Percentiles rank a stretch among this genome's conserved stretches.
phyloP scores from a whole-genome alignment of 1,140 invertebrate genomes.

The Leptinotarsa texana region DNA sequence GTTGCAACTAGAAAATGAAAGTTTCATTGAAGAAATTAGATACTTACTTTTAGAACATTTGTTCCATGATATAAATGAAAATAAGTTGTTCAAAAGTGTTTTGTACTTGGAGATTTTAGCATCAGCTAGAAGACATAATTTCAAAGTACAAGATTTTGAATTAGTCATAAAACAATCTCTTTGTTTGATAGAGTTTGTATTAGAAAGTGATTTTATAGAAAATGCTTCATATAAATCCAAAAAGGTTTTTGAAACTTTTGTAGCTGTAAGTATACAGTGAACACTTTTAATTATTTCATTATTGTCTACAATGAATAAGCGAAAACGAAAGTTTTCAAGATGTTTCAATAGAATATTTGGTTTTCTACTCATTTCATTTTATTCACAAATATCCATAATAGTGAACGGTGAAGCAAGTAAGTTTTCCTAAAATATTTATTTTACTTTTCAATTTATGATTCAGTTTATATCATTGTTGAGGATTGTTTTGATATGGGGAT shows the following conservation, averaged over 20 bases:
- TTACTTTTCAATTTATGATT: too few relatives aligned
- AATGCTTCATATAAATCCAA: slow-evolving; percentile 19
- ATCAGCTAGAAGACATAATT: slow-evolving; percentile 23
- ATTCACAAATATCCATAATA: too few relatives aligned
- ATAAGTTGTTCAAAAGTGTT: slow-evolving; percentile 17
- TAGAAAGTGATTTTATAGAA: slow-evolving; percentile 10
- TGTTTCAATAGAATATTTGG: too few relatives aligned
- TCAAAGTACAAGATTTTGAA: slow-evolving; percentile 23
- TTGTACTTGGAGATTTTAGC: slow-evolving; percentile 26
- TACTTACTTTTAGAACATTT: slow-evolving; percentile 1
- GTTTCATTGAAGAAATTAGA: background rate
- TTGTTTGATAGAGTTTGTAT: slow-evolving; percentile 1
- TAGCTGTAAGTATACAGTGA: slow-evolving; percentile 37
- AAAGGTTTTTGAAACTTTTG: slow-evolving; percentile 38
- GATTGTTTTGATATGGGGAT: too few relatives aligned
- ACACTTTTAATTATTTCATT: too few relatives aligned
- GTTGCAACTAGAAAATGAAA: background rate
- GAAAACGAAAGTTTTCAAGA: too few relatives aligned
- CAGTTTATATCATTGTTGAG: too few relatives aligned
- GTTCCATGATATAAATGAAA: background rate
- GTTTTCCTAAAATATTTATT: too few relatives aligned
- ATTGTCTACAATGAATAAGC: too few relatives aligned
- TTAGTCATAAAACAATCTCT: background rate
- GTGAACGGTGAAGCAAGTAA: too few relatives aligned
- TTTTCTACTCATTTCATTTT: too few relatives aligned